phyloP scores from a whole-genome alignment of 2,888 invertebrate species.

The Polydrusus tereticollis region DNA sequence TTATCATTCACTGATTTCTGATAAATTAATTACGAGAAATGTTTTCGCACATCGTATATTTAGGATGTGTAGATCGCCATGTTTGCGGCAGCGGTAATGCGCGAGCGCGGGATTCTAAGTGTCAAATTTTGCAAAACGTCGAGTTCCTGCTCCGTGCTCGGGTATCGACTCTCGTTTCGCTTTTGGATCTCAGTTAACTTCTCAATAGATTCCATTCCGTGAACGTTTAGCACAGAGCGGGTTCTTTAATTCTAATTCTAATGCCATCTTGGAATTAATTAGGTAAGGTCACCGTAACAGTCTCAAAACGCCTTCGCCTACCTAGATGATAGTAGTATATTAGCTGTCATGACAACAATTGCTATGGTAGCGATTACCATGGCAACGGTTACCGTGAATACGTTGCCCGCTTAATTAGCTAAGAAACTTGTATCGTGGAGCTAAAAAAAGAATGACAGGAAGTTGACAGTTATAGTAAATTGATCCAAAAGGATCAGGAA shows the following conservation, averaged over 20 bases:
- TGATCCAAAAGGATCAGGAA: background rate
- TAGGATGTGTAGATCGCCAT: conserved; percentile 55
- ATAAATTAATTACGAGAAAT: conserved; percentile 35
- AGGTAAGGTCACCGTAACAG: too few species aligned
- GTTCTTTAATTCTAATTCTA: too few species aligned
- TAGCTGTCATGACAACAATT: too few species aligned
- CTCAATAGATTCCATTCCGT: background rate
- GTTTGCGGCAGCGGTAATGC: conserved; percentile 54
- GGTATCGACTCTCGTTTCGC: background rate
- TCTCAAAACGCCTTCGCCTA: too few species aligned
- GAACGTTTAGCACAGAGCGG: too few species aligned
- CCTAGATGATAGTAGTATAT: too few species aligned
- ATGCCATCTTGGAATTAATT: too few species aligned
- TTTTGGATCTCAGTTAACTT: conserved; percentile 2
- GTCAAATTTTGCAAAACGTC: conserved; percentile 39
- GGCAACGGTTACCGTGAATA: too few species aligned
- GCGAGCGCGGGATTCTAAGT: conserved; percentile 46
- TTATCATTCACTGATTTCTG: conserved; percentile 19
- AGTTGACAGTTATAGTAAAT: background rate
- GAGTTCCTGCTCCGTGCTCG: background rate
- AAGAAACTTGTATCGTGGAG: too few species aligned
- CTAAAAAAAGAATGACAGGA: too few species aligned
- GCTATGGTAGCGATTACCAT: too few species aligned
- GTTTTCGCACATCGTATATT: conserved; percentile 45
- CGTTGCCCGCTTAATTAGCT: too few species aligned